Conservation (phyloP, 2,888 invertebrate species). For the Tineola bisselliella region DNA sequence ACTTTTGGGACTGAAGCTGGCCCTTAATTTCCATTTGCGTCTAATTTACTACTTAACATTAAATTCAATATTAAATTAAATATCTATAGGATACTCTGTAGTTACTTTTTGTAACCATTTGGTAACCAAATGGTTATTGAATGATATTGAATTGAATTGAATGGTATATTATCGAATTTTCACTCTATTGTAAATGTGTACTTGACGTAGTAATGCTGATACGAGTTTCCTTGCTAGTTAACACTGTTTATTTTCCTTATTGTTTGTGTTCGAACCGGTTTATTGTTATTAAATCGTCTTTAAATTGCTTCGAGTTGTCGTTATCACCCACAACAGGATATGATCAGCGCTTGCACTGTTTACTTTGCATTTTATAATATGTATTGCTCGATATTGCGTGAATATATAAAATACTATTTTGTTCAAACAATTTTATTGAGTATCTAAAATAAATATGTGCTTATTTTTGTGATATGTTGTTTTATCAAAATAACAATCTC, state of each 20-base stretch:
- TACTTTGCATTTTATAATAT: neutral
- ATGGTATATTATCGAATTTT: no score
- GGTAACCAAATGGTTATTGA: no score
- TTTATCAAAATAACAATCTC: neutral
- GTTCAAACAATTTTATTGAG: neutral
- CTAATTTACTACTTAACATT: neutral
- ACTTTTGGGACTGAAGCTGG: constrained; percentile 30
- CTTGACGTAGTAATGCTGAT: neutral
- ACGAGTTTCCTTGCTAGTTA: constrained; percentile 12
- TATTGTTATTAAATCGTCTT: constrained; percentile 3
- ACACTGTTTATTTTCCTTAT: neutral
- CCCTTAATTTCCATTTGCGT: constrained; percentile 18
- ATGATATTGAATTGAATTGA: no score
- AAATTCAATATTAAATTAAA: neutral
- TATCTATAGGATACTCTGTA: no score
- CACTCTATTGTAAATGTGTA: no score
- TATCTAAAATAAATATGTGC: neutral
- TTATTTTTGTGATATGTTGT: neutral
- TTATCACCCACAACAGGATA: neutral
- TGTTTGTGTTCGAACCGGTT: neutral
- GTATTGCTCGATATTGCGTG: no score
- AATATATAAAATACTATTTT: no score
- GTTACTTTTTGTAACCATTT: no score
- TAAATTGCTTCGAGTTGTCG: neutral
- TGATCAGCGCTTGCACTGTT: neutral